Percentiles rank a stretch among this genome's conserved stretches.
Evolutionary conservation across 2,113 vertebrate genomes (phyloP).

Genomic region (Xiphophorus hellerii): DNA sequence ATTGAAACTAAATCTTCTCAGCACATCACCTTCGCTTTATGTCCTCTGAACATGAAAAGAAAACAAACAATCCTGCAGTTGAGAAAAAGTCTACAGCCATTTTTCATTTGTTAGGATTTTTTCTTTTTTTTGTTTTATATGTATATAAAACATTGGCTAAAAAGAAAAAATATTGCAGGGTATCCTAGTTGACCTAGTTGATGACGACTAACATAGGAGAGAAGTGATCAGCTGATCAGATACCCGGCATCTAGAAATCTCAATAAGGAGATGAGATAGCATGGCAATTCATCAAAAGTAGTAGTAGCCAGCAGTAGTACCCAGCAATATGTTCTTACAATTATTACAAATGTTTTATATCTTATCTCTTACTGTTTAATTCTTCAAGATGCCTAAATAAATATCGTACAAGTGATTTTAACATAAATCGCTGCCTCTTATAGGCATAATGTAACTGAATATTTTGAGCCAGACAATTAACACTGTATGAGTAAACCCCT

Average conservation of each 20-base stretch:
- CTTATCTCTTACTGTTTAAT: neutral
- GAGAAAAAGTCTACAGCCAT: neutral
- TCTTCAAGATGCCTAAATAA: neutral
- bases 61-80: slow-evolving; percentile 33
- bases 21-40: slow-evolving; percentile 25
- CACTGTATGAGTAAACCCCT: neutral
- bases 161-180: neutral
- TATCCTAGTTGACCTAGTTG: neutral
- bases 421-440: neutral
- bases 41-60: slow-evolving; percentile 20
- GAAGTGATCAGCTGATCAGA: neutral
- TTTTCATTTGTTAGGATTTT: neutral
- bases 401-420: neutral
- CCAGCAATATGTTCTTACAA: neutral
- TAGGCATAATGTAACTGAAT: neutral
- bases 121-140: neutral
- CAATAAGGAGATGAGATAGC: too few relatives aligned
- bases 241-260: too few relatives aligned
- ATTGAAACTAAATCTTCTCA: slow-evolving; percentile 60
- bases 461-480: too few relatives aligned
- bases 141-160: too few relatives aligned
- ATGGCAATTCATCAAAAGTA: neutral
- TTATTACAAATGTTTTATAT: neutral
- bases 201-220: neutral
- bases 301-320: neutral